These are phyloP conservation scores for Sympetrum striolatum DNA, from an alignment of 2,888 invertebrate species.

Conservation along the genomic window DNA sequence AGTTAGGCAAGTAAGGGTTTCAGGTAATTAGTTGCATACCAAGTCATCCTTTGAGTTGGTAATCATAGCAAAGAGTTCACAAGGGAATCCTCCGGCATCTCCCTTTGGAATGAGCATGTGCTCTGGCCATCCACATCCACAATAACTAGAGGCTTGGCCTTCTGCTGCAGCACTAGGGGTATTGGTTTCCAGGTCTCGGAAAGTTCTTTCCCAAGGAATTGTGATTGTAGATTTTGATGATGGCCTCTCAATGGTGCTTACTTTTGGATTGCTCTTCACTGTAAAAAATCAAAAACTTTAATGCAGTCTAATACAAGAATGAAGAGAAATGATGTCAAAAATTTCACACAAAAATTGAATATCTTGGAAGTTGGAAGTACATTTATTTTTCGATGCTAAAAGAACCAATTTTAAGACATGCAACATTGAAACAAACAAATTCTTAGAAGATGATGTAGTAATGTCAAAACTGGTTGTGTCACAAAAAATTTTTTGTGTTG, in stretches of 20 bases:
- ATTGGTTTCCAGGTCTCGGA: conserved; percentile 70
- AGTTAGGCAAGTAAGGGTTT: too few relatives aligned
- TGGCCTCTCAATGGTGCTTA: conserved; percentile 69
- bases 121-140: conserved; percentile 77
- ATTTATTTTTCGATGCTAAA: too few relatives aligned
- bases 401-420: too few relatives aligned
- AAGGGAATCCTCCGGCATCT: conserved; percentile 54
- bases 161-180: conserved; percentile 66
- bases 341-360: too few relatives aligned
- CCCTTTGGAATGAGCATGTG: conserved; percentile 67
- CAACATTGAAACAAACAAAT: too few relatives aligned
- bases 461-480: too few relatives aligned
- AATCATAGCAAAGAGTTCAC: conserved; percentile 57
- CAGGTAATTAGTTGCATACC: conserved; percentile 47
- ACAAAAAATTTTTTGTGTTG: too few relatives aligned
- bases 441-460: too few relatives aligned
- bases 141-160: conserved; percentile 72
- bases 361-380: too few relatives aligned
- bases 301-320: too few relatives aligned
- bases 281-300: conserved; percentile 47
- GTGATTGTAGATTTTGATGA: conserved; percentile 82
- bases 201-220: conserved; percentile 82
- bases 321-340: too few relatives aligned
- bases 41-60: conserved; percentile 54
- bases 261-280: conserved; percentile 62